Percentiles rank a stretch among this genome's conserved stretches.
Conservation (phyloP, 2,113 vertebrate genomes). For the Cochlearius cochlearius region DNA sequence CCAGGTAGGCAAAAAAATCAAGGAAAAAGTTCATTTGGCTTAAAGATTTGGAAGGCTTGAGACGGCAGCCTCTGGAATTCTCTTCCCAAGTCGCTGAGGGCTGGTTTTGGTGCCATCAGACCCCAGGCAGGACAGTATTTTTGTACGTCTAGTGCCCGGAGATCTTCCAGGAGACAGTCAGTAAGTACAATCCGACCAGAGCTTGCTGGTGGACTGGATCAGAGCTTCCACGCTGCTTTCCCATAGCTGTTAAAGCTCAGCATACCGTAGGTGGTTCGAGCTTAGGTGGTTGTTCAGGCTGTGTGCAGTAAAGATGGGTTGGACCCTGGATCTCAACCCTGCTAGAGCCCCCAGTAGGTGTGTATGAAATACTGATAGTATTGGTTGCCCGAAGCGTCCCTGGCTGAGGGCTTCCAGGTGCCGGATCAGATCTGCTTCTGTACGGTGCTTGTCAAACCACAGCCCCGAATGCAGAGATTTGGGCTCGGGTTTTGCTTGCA, state of each 20-base stretch:
- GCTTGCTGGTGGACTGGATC: not conserved
- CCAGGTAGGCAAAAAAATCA: not conserved
- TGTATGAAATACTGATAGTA: not conserved
- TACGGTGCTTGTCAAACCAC: not conserved
- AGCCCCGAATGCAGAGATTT: not conserved
- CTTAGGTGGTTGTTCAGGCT: not conserved
- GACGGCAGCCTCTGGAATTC: not conserved
- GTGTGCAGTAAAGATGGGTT: not conserved
- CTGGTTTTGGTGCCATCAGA: not conserved
- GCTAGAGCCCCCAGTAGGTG: not conserved
- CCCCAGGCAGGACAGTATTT: not conserved
- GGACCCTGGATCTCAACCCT: not conserved
- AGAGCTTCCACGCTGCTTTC: not conserved
- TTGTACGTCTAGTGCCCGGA: not conserved
- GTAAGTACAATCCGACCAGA: accelerated
- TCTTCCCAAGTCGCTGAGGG: not conserved
- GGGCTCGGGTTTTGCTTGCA: not conserved
- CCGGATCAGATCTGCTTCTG: not conserved
- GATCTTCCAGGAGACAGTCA: not conserved
- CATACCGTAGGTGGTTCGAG: not conserved
- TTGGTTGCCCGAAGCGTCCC: not conserved
- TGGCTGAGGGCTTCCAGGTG: not conserved
- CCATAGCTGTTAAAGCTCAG: not conserved
- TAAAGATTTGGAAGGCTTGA: not conserved
- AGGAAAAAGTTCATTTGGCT: not conserved